phyloP scores from a whole-genome alignment of 2,888 invertebrate genomes.

The Galerucella pusilla region DNA sequence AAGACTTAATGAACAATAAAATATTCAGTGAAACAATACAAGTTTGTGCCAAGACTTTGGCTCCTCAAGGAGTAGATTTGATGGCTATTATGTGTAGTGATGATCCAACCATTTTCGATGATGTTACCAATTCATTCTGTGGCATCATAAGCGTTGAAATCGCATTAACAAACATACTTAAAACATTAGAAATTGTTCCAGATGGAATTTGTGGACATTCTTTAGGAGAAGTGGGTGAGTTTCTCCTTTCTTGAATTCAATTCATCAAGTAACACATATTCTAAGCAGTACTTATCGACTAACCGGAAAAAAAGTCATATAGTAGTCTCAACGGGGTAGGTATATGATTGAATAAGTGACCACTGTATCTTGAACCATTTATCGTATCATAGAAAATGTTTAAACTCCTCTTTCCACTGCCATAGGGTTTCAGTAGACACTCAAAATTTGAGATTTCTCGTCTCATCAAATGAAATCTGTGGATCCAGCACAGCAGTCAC shows the following conservation, averaged over 20 bases:
- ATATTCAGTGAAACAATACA: conserved; percentile 69
- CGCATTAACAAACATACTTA: conserved; percentile 86
- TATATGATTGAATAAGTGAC: too few species aligned
- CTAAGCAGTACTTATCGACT: background rate
- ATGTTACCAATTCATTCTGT: conserved; percentile 70
- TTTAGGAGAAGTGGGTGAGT: conserved; percentile 79
- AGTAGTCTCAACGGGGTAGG: too few species aligned
- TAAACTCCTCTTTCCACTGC: too few species aligned
- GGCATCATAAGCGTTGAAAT: conserved; percentile 72
- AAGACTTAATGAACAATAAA: conserved; percentile 69
- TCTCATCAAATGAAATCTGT: too few species aligned
- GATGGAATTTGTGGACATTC: conserved; percentile 96
- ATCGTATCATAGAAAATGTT: too few species aligned
- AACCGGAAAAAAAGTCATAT: too few species aligned
- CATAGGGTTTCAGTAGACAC: too few species aligned
- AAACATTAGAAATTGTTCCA: conserved; percentile 77
- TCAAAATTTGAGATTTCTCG: too few species aligned
- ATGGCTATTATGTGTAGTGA: conserved; percentile 66
- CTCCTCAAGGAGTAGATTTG: conserved; percentile 68
- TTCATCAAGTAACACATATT: background rate
- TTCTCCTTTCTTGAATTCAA: background rate
- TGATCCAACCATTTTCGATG: conserved; percentile 60
- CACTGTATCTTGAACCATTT: too few species aligned
- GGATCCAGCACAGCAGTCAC: too few species aligned
- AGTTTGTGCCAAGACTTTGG: conserved; percentile 65